Percentiles rank a stretch among this genome's conserved stretches.
phyloP scores from a whole-genome alignment of 2,113 vertebrate genomes.

The Rhinoderma darwinii region DNA sequence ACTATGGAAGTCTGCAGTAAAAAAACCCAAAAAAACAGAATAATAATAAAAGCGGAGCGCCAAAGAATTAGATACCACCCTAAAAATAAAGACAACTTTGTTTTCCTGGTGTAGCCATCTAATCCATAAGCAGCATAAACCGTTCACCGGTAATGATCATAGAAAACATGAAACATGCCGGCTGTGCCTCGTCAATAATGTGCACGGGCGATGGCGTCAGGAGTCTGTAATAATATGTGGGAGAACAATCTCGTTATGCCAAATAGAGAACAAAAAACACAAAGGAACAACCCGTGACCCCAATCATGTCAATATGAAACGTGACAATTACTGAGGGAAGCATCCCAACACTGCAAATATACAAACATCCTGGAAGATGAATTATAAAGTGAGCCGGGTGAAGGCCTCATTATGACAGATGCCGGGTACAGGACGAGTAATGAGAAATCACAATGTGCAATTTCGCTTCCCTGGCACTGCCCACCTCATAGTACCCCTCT shows the following conservation, averaged over 20 bases:
- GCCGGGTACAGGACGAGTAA: constrained; percentile 18
- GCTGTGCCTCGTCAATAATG: background rate
- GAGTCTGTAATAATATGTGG: background rate
- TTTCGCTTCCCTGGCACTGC: constrained; percentile 28
- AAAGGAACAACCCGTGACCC: constrained; percentile 15
- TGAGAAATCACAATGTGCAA: constrained; percentile 38
- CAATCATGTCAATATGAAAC: constrained; percentile 49
- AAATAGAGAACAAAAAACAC: background rate
- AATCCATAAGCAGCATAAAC: too few species aligned
- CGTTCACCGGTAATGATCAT: background rate
- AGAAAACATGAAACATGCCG: background rate
- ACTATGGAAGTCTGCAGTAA: too few species aligned
- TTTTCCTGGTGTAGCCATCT: too few species aligned
- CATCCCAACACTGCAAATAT: constrained; percentile 1
- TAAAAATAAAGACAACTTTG: too few species aligned
- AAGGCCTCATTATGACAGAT: constrained; percentile 36
- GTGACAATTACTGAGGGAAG: constrained; percentile 47
- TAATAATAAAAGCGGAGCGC: too few species aligned
- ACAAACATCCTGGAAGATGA: constrained; percentile 40
- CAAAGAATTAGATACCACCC: too few species aligned
- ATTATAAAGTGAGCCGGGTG: background rate
- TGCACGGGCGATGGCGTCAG: background rate
- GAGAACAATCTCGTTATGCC: background rate
- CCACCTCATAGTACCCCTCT: constrained; percentile 39
- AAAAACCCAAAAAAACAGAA: too few species aligned